Conservation (phyloP, 2,888 invertebrate genomes). For the Amiota mariae region DNA sequence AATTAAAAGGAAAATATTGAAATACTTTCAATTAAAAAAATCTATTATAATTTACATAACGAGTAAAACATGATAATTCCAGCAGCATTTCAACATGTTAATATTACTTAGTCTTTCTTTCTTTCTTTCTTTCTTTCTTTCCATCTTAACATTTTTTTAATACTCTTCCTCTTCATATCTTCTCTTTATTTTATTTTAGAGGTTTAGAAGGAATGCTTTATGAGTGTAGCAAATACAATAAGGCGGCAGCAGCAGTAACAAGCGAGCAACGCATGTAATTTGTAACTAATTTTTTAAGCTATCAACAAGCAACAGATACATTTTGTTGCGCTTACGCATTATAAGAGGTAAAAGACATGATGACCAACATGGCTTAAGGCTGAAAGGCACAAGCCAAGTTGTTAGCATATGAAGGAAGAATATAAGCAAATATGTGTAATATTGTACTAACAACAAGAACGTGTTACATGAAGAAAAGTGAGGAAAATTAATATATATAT, state of each 20-base stretch:
- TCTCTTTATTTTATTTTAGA: too few relatives aligned
- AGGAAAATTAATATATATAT: constrained; percentile 38
- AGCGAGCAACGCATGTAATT: constrained; percentile 61
- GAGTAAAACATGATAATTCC: neutral
- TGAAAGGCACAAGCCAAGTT: constrained; percentile 58
- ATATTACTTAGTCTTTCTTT: too few relatives aligned
- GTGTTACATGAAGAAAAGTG: constrained; percentile 4
- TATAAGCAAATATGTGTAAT: too few relatives aligned
- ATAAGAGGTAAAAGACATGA: constrained; percentile 25
- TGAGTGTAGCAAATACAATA: constrained; percentile 28
- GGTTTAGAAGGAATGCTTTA: too few relatives aligned
- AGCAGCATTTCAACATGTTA: constrained; percentile 1
- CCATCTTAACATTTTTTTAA: too few relatives aligned
- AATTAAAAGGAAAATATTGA: neutral
- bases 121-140: too few relatives aligned
- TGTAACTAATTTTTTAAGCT: constrained; percentile 67
- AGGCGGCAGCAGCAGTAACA: constrained; percentile 40
- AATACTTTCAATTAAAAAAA: constrained; percentile 24
- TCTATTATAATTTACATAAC: constrained; percentile 19
- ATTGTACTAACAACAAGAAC: neutral
- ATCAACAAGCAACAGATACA: constrained; percentile 54
- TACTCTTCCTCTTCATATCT: too few relatives aligned
- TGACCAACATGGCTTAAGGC: constrained; percentile 28
- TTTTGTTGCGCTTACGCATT: constrained; percentile 57
- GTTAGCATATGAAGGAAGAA: constrained; percentile 36